These are phyloP conservation scores for Globodera rostochiensis DNA, from an alignment of 1,140 invertebrate species.

Conservation along the genomic window DNA sequence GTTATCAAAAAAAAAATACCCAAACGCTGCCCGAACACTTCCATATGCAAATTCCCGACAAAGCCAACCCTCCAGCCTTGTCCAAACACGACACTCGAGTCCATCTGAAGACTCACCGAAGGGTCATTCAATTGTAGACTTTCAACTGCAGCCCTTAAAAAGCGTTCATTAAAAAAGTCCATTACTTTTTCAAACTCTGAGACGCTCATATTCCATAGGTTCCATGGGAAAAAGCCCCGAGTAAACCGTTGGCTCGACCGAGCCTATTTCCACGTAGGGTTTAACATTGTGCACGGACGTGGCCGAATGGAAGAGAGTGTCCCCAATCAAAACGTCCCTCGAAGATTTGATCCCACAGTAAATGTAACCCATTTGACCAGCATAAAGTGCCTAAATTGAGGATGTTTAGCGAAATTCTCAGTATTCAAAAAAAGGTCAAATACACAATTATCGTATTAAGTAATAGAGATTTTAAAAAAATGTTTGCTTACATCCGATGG, in stretches of 20 bases:
- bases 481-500: conserved; percentile 69
- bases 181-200: conserved; percentile 45
- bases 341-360: conserved; percentile 79
- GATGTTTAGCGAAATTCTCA: neutral
- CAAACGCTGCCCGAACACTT: conserved; percentile 69
- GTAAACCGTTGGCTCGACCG: conserved; percentile 83
- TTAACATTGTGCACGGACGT: conserved; percentile 68
- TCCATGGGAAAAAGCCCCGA: conserved; percentile 90
- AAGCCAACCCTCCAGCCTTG: conserved; percentile 67
- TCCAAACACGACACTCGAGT: conserved; percentile 86
- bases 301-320: conserved; percentile 75
- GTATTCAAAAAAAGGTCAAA: too few species aligned
- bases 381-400: conserved; percentile 65
- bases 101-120: conserved; percentile 78
- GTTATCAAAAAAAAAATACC: conserved; percentile 13
- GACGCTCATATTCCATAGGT: conserved; percentile 77
- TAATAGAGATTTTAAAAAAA: conserved; percentile 8
- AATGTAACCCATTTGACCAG: conserved; percentile 81
- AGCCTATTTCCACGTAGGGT: conserved; percentile 74
- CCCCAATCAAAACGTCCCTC: conserved; percentile 80
- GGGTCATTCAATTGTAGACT: conserved; percentile 91
- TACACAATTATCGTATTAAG: neutral
- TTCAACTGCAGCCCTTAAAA: conserved; percentile 77
- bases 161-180: neutral
- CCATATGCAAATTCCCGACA: conserved; percentile 82